Evolutionary conservation across 2,113 vertebrate species (phyloP).

Genomic region (Astatoreochromis straeleni): DNA sequence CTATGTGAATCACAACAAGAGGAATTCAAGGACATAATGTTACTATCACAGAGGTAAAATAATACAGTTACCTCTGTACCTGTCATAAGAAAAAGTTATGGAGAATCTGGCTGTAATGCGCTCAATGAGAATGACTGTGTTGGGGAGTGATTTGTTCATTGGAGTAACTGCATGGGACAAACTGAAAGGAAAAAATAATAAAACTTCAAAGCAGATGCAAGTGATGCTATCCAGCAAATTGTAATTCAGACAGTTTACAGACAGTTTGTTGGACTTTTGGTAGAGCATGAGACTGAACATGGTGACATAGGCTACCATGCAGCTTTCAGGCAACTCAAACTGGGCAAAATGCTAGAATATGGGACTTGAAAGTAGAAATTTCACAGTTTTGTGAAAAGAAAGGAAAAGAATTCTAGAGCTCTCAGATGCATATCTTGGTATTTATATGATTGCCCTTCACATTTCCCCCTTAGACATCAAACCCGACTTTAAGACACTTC

Average conservation of each 20-base stretch:
- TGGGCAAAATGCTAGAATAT: not conserved
- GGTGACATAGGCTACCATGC: not conserved
- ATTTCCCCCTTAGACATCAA: not conserved
- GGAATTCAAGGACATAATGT: not conserved
- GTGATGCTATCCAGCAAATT: not conserved
- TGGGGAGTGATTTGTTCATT: not conserved
- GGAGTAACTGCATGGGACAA: not conserved
- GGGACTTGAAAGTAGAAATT: not conserved
- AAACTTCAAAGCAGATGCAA: not conserved
- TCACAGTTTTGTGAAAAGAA: not conserved
- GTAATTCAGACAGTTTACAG: not conserved
- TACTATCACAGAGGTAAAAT: not conserved
- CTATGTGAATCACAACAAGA: not conserved
- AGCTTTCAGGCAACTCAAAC: not conserved
- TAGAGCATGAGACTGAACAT: not conserved
- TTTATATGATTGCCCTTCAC: not conserved
- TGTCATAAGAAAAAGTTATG: not conserved
- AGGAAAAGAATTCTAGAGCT: not conserved
- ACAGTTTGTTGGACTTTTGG: not conserved
- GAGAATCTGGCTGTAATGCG: not conserved
- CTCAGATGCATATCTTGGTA: not conserved
- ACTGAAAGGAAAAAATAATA: not conserved
- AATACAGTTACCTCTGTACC: not conserved
- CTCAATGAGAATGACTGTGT: not conserved
- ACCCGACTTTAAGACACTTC: not conserved